Conservation (phyloP, 1,140 invertebrate genomes). For the Cotesia chilonis region DNA sequence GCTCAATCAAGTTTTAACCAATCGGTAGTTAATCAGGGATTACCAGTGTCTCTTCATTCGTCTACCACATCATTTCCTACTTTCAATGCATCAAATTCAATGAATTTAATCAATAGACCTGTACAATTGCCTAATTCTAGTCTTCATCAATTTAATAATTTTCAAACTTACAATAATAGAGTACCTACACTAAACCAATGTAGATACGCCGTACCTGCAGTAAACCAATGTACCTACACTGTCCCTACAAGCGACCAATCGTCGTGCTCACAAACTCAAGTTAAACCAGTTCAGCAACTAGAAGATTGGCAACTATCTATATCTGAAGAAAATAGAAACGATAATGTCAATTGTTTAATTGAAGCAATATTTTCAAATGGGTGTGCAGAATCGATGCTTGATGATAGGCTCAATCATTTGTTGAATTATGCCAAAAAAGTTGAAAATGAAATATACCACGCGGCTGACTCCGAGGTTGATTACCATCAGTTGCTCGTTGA, state of each 20-base stretch:
- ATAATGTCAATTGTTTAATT: slow-evolving; percentile 98
- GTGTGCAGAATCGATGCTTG: slow-evolving; percentile 90
- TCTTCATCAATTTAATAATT: too few relatives aligned
- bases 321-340: slow-evolving; percentile 95
- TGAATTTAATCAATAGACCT: too few relatives aligned
- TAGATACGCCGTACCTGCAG: too few relatives aligned
- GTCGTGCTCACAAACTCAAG: slow-evolving; percentile 72
- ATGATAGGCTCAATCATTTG: slow-evolving; percentile 96
- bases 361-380: slow-evolving; percentile 99
- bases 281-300: slow-evolving; percentile 79
- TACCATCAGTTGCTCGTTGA: slow-evolving; percentile 98
- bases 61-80: slow-evolving; percentile 68
- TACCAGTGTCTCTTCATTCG: slow-evolving; percentile 68
- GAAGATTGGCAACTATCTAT: slow-evolving; percentile 99
- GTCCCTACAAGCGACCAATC: too few relatives aligned
- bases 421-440: slow-evolving; percentile 98
- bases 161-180: too few relatives aligned
- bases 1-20: slow-evolving; percentile 56
- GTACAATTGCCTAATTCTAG: too few relatives aligned
- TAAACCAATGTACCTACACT: too few relatives aligned
- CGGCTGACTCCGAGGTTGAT: slow-evolving; percentile 94
- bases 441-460: slow-evolving; percentile 99
- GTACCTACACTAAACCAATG: too few relatives aligned
- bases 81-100: too few relatives aligned
- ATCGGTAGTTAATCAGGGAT: slow-evolving; percentile 53